These are phyloP conservation scores for Agrochola litura DNA, from an alignment of 2,888 invertebrate genomes.

Conservation along the genomic window DNA sequence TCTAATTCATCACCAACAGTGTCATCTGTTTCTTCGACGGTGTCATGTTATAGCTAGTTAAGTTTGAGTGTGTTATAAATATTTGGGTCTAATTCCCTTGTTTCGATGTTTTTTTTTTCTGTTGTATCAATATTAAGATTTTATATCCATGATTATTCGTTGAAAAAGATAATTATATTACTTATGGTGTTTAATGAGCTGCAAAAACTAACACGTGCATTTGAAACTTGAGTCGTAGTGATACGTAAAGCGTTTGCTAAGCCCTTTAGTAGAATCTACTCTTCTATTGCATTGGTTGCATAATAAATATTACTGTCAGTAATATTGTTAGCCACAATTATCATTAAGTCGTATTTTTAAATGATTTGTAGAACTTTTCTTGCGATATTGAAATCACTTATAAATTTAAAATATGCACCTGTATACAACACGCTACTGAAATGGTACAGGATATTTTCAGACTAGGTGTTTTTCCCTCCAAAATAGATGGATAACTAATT, in stretches of 20 bases:
- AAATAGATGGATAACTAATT: not conserved
- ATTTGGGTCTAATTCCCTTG: not conserved
- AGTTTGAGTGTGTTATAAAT: constrained; percentile 4
- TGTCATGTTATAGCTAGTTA: not conserved
- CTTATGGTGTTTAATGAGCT: not conserved
- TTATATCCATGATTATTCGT: not conserved
- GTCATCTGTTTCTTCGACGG: not conserved
- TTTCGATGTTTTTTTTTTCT: not conserved
- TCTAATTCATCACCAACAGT: not conserved
- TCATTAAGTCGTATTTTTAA: not conserved
- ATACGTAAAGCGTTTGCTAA: constrained; percentile 13
- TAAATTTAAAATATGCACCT: too few relatives aligned
- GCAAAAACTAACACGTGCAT: constrained; percentile 52
- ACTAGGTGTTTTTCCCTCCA: not conserved
- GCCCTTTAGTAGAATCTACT: constrained; percentile 10
- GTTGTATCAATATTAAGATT: not conserved
- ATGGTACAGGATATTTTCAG: not conserved
- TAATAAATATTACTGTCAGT: constrained; percentile 9
- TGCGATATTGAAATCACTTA: not conserved
- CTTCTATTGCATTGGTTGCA: constrained; percentile 11
- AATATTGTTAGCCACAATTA: not conserved
- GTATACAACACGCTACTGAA: not conserved
- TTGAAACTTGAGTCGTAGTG: constrained; percentile 52
- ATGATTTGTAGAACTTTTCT: not conserved
- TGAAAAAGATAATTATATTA: not conserved